Evolutionary conservation across 2,797 vertebrate species (phyloP).

Genomic region (Eurystomus glaucurus): DNA sequence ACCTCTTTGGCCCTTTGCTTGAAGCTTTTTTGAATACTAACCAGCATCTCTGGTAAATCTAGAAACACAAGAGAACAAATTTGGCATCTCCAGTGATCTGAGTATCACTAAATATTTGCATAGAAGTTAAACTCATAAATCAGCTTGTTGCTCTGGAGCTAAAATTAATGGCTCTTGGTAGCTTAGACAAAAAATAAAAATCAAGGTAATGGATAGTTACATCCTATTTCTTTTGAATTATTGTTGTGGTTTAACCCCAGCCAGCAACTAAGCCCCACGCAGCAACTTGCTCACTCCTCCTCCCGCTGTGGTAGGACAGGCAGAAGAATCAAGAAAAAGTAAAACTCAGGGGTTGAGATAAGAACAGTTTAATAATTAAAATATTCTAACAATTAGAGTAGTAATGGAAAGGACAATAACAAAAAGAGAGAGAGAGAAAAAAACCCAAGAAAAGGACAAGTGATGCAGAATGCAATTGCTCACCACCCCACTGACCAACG

Average conservation of each 20-base stretch:
- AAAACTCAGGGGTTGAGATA: not conserved
- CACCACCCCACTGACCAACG: not conserved
- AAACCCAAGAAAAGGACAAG: not conserved
- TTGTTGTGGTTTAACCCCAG: not conserved
- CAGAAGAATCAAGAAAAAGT: not conserved
- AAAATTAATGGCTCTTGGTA: not conserved
- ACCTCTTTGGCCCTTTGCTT: constrained; percentile 88
- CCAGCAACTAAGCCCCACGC: not conserved
- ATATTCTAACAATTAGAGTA: not conserved
- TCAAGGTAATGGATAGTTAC: not conserved
- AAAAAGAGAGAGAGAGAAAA: not conserved
- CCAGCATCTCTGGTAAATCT: constrained; percentile 91
- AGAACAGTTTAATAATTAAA: not conserved
- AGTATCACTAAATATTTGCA: not conserved
- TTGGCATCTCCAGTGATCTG: not conserved
- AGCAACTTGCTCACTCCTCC: not conserved
- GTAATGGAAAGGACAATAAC: not conserved
- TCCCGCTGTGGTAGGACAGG: not conserved
- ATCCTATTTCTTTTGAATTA: not conserved
- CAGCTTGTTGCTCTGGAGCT: not conserved
- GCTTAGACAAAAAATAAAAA: not conserved
- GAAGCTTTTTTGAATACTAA: constrained; percentile 89
- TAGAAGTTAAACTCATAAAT: not conserved
- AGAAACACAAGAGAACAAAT: constrained; percentile 54
- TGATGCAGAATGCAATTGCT: not conserved